Percentiles rank a stretch among this genome's conserved stretches.
phyloP scores from a whole-genome alignment of 1,140 invertebrate genomes.

The Procambarus clarkii region DNA sequence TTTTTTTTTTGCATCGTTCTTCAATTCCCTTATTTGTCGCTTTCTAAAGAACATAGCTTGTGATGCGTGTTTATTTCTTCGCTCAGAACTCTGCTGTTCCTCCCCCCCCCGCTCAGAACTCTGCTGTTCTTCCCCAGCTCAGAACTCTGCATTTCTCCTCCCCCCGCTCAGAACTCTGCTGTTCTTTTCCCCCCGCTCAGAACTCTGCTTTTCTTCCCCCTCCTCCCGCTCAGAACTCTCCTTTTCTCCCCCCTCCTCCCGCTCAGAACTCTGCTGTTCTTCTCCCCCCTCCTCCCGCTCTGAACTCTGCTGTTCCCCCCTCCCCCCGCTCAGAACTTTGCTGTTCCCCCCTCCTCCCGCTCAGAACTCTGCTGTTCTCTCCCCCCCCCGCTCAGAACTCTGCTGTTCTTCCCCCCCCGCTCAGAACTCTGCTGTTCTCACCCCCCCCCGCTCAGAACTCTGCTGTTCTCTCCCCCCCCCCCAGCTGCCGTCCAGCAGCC shows the following conservation, averaged over 20 bases:
- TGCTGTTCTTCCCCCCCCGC: background rate
- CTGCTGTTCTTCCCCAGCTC: background rate
- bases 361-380: too few species aligned
- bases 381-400: background rate
- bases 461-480: background rate
- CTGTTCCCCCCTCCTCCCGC: background rate
- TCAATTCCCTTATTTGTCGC: too few species aligned
- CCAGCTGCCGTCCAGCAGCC: too few species aligned
- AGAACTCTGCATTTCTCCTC: background rate
- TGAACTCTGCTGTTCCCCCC: background rate
- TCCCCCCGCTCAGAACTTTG: background rate
- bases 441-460: too few species aligned
- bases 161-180: too few species aligned
- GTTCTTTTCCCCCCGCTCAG: background rate
- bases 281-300: background rate
- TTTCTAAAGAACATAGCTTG: too few species aligned
- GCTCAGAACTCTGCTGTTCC: too few species aligned
- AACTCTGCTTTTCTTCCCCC: background rate
- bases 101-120: background rate
- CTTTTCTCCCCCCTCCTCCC: too few species aligned
- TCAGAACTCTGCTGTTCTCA: background rate
- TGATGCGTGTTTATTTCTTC: too few species aligned
- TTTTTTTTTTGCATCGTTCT: too few species aligned
- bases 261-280: too few species aligned
- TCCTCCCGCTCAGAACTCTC: background rate